Base-by-base conservation (phyloP, 2,888 invertebrate genomes). In the Opisthograptis luteolata region DNA sequence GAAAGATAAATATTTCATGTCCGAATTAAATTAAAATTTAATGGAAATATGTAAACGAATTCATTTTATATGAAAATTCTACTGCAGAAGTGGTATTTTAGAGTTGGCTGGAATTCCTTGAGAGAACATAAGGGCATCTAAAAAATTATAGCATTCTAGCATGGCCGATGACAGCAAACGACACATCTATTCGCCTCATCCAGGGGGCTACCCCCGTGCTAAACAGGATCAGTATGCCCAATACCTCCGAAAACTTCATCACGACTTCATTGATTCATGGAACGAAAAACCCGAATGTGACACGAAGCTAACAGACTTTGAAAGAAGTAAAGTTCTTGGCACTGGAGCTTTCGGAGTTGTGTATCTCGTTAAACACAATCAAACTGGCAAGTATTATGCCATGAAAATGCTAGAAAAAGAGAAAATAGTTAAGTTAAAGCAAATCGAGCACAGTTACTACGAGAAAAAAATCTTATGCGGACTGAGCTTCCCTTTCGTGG, bases 281-380 rank as follows among this genome's bases (percentile, higher is more conserved):
- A 82, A 81, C 42, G 75, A 79, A 22, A 80, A 74, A 22, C 42
- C 72, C 0, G 73, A 70, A 34, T 58, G 60, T 41, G 79, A 76
- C 55, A 78, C 77, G 1, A 74, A 68, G 42, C 3, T 76, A 20
- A 71, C 84, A 6, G 96, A 97, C 70, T 98, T 95, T 73, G 94
- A 95, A 43, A 84, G 93, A 45, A 81, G 94, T 30, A 94, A 93
- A 69, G 94, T 96, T 0, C 83, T 98, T 35, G 98, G 98, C 0
- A 94, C 95, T 0, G 98, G 98, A 2, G 96, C 97, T 0, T 99
- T 98, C 80, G 98, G 98, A 8, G 91, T 95, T 25, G 98, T 98
- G 1, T 94, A 95, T 73, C 81, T 96, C 2, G 91, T 92, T 8
- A 93, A 91, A 76, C 93, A 96, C 64, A 92, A 92, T 64, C 64